Evolutionary conservation across 2,888 invertebrate genomes (phyloP).

Genomic region (Morpho deidamia): DNA sequence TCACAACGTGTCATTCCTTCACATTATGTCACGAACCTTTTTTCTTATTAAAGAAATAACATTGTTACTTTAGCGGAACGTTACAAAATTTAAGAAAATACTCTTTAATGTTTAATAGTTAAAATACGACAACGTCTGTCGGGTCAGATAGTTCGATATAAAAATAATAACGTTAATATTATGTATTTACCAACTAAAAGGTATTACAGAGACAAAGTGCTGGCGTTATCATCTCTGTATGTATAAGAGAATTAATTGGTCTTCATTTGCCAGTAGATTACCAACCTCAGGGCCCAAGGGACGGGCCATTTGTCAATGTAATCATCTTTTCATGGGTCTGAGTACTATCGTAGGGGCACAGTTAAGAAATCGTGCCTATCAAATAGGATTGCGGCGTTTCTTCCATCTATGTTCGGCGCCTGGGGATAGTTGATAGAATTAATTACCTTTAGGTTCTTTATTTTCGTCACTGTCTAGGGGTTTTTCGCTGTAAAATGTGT

Average conservation of each 20-base stretch:
- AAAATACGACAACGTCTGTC: too few species aligned
- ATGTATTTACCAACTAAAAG: not conserved
- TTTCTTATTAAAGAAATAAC: too few species aligned
- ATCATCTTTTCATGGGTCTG: conserved; percentile 56
- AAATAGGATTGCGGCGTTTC: conserved; percentile 33
- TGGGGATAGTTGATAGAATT: not conserved
- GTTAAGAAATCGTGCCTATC: conserved; percentile 40
- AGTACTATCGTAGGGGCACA: conserved; percentile 41
- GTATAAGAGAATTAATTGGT: conserved; percentile 52
- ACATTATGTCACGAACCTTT: too few species aligned
- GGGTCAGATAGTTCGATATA: too few species aligned
- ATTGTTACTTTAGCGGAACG: too few species aligned
- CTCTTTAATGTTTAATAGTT: too few species aligned
- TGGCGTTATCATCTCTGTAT: conserved; percentile 37
- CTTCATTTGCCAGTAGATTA: conserved; percentile 54
- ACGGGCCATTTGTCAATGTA: conserved; percentile 56
- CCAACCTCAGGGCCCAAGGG: conserved; percentile 43
- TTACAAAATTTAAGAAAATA: too few species aligned
- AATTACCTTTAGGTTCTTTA: not conserved
- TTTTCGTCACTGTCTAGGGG: too few species aligned
- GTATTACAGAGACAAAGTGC: conserved; percentile 11
- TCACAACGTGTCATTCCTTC: too few species aligned
- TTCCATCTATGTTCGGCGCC: conserved; percentile 1
- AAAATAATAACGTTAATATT: too few species aligned
- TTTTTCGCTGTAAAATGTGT: too few species aligned